Base-by-base conservation (phyloP, 1,140 invertebrate genomes). In the Hermatobates lingyangjiaoensis region DNA sequence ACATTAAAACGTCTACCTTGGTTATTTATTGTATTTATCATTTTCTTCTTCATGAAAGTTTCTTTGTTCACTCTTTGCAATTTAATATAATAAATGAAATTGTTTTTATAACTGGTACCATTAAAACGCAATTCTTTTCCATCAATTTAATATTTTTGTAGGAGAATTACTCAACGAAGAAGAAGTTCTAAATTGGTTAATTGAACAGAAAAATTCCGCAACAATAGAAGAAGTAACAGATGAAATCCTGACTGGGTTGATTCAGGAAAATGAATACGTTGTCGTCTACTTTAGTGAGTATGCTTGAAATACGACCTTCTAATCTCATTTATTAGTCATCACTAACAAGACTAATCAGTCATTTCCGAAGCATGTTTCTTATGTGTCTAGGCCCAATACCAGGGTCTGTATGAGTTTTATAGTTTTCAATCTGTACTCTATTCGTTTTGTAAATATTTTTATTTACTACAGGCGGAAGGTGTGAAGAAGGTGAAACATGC, bases 191-290 rank as follows among this genome's bases (percentile, higher is more conserved):
- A 74, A 83, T 58, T 93, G 89, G 90, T 68, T 94, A 1, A 74
- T 93, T 54, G 76, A 89, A 59, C 89, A 93, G 62, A 90, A 91
- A 64, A 83, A 81, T 61, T 80, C 83, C 1, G 87, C 88, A 30
- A 92, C 88, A 1, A 94, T 94, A 56, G 89, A 93, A 72, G 87
- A 92, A 71, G 87, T 93, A 20, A 92, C 87, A 1, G 87, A 92
- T 64, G 87, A 92, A 70, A 92, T 92, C 61, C 67, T 93, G 18
- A 73, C 76, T 55, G 81, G 84, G 62, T 71, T 94, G 5, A 87
- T 93, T 57, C 81, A 85, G 56, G 84, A 89, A 60, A 83, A 91
- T 61, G 87, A 91, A 74, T 92, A 92, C 65, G 87, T 94, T 15
- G 87, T 89, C 21, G 88, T 91, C 21, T 90, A 89, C 62, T 92